Evolutionary conservation across 1,140 invertebrate species (phyloP).

Genomic region (Dufourea novaeangliae): DNA sequence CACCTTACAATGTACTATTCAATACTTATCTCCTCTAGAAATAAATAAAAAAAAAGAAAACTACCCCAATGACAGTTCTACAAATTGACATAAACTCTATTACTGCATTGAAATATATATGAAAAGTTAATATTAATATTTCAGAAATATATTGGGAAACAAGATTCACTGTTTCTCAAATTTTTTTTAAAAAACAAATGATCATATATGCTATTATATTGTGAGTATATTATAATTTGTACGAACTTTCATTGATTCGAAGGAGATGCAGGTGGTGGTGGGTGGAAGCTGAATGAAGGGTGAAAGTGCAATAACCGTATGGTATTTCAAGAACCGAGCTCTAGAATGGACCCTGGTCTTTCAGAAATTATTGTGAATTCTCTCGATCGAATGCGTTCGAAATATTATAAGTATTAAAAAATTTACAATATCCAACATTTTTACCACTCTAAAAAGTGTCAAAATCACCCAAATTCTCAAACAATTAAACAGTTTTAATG

Average conservation of each 20-base stretch:
- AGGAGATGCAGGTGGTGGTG: neutral
- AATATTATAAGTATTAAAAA: neutral
- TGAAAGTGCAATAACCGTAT: conserved; percentile 9
- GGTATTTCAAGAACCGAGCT: conserved; percentile 10
- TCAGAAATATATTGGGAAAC: too few relatives aligned
- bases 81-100: too few relatives aligned
- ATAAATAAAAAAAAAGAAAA: neutral
- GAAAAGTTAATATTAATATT: too few relatives aligned
- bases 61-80: too few relatives aligned
- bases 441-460: too few relatives aligned
- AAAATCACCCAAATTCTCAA: too few relatives aligned
- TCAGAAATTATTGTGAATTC: neutral
- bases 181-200: too few relatives aligned
- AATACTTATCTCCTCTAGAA: neutral
- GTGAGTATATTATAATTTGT: neutral
- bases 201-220: too few relatives aligned
- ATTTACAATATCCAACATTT: too few relatives aligned
- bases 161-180: too few relatives aligned
- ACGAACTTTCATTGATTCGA: neutral
- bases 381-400: neutral
- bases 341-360: neutral
- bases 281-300: neutral
- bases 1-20: neutral
- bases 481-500: too few relatives aligned
- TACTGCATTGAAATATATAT: too few relatives aligned